Evolutionary conservation across 1,140 invertebrate genomes (phyloP).

Genomic region (Cyclina sinensis): DNA sequence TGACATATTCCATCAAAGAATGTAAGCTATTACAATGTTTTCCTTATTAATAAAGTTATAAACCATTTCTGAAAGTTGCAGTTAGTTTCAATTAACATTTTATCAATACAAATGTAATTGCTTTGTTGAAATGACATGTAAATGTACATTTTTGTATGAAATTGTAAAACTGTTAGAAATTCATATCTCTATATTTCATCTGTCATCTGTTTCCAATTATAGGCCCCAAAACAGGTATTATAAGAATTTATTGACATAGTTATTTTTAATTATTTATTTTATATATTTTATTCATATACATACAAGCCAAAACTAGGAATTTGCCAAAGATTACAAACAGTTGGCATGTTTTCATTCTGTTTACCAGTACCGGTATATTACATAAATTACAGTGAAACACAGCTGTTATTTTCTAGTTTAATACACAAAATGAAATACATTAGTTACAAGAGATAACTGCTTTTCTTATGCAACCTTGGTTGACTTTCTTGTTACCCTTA

Average conservation of each 20-base stretch:
- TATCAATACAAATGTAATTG: neutral
- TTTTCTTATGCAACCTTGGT: no score
- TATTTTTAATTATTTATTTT: conserved; percentile 5
- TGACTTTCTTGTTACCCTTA: no score
- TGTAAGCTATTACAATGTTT: neutral
- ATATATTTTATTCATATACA: neutral
- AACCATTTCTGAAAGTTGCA: neutral
- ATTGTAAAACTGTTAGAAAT: neutral
- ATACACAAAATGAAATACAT: no score
- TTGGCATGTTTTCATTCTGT: no score
- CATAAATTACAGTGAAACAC: no score
- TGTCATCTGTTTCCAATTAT: neutral
- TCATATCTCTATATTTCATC: neutral
- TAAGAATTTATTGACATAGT: neutral
- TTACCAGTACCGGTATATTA: no score
- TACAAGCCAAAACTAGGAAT: neutral
- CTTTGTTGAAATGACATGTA: no score
- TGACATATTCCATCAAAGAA: neutral
- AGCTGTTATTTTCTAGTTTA: no score
- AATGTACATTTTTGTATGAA: neutral
- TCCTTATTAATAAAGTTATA: neutral
- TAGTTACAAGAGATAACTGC: no score
- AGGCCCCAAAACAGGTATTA: neutral
- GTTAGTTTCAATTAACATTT: no score
- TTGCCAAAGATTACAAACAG: no score